Base-by-base conservation (phyloP, 2,888 invertebrate species). In the Electrophaes corylata region DNA sequence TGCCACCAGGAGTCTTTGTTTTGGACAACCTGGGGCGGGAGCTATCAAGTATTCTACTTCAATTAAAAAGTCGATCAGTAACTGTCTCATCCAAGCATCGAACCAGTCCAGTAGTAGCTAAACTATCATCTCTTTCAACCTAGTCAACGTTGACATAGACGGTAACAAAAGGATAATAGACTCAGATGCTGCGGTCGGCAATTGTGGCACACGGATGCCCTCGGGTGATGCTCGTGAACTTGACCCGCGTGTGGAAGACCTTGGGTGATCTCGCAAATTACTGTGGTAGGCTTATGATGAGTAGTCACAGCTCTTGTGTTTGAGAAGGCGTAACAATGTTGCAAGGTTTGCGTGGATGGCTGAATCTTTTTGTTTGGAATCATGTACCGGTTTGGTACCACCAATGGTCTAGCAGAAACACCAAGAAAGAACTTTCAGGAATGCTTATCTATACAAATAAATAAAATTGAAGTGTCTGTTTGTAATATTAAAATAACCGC, bases 131-230 rank as follows among this genome's bases (percentile, higher is more conserved):
- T 35, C 2, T 14, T 11, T 39, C 18, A 18, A 39, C 10, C 39
- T 39, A 39, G 40, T 12, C 16, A 16, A 31, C 11, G 43, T 19
- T 29, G 46, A 44, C 26, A 26, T 10, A 10, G 47, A 55, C 51
- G 45, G 56, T 54, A 53, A 58, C 46, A 12, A 31, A 11, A 43
- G 33, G 31, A 40, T 26, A 47, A 44, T 18, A 53, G 31, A 35
- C 23, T 79, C 79, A 76, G 81, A 82, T 78, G 78, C 75, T 76
- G 79, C 72, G 76, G 75, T 73, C 78, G 78, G 55, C 75, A 70
- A 72, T 76, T 73, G 73, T 78, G 66, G 71, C 72, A 65, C 72
- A 65, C 63, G 67, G 66, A 70, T 69, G 69, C 66, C 61, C 64
- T 52, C 65, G 65, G 64, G 54, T 65, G 56, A 47, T 61, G 60